These are phyloP conservation scores for Prietella phreatophila DNA, from an alignment of 2,113 vertebrate species.

Conservation along the genomic window DNA sequence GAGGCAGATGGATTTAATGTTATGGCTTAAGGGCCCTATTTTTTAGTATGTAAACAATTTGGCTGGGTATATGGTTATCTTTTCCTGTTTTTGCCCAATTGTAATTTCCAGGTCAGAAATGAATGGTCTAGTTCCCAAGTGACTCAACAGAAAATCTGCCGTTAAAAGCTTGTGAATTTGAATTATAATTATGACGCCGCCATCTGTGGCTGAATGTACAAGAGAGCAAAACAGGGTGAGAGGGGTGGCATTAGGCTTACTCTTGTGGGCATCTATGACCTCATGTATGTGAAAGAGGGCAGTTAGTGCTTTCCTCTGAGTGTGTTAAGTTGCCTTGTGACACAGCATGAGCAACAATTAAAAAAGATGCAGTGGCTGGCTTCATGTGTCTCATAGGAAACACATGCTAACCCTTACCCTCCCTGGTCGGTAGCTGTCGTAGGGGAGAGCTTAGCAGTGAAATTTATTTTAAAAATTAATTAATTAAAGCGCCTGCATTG, in stretches of 20 bases:
- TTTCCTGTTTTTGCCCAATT: background rate
- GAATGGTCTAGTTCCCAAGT: background rate
- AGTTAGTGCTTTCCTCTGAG: background rate
- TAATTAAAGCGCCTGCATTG: background rate
- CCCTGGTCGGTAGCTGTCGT: background rate
- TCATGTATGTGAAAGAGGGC: background rate
- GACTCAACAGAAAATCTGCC: background rate
- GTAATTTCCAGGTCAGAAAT: background rate
- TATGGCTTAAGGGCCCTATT: background rate
- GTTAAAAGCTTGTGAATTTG: background rate
- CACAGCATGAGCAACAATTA: background rate
- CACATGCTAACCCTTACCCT: background rate
- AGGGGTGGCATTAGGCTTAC: background rate
- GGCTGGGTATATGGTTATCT: background rate
- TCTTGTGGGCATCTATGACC: background rate
- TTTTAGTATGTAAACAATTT: background rate
- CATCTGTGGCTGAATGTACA: background rate
- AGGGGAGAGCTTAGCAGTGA: background rate
- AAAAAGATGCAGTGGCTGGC: background rate
- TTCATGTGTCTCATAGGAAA: background rate
- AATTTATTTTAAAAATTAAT: too few species aligned
- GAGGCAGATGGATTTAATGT: too few species aligned
- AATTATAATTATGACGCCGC: background rate
- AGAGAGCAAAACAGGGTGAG: background rate
- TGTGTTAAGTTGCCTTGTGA: background rate